phyloP scores from a whole-genome alignment of 1,140 invertebrate species.

The Drosophila ficusphila region DNA sequence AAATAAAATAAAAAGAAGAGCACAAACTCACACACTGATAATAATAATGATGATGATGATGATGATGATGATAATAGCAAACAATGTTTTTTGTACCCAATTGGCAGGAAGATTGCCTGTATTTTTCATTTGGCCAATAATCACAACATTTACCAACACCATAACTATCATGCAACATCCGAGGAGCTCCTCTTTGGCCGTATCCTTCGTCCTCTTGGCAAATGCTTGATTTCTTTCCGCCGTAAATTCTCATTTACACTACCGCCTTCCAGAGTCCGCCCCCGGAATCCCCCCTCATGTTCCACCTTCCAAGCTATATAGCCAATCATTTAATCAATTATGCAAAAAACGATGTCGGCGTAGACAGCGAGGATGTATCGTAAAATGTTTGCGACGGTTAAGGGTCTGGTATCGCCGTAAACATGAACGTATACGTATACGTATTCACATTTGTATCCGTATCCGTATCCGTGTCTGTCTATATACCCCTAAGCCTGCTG shows the following conservation, averaged over 20 bases:
- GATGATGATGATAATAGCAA: constrained; percentile 12
- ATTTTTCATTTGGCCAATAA: constrained; percentile 75
- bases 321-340: constrained; percentile 81
- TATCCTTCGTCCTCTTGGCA: not conserved
- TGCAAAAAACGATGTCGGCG: constrained; percentile 76
- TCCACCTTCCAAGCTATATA: constrained; percentile 55
- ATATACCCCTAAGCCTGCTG: constrained; percentile 15
- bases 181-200: not conserved
- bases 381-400: constrained; percentile 70
- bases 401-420: not conserved
- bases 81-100: constrained; percentile 38
- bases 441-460: constrained; percentile 13
- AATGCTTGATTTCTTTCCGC: constrained; percentile 39
- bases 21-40: constrained; percentile 1
- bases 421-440: not conserved
- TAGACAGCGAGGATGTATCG: constrained; percentile 69
- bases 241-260: constrained; percentile 65
- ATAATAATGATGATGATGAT: constrained; percentile 13
- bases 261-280: not conserved
- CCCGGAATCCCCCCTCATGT: not conserved
- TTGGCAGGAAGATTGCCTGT: constrained; percentile 50
- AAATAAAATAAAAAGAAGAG: not conserved
- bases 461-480: constrained; percentile 33
- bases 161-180: constrained; percentile 63
- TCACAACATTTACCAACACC: constrained; percentile 70